A percentile compares a stretch with the other conserved stretches of the same genome.
phyloP scores from a whole-genome alignment of 2,113 vertebrate species.

The Neolamprologus cancellatus region DNA sequence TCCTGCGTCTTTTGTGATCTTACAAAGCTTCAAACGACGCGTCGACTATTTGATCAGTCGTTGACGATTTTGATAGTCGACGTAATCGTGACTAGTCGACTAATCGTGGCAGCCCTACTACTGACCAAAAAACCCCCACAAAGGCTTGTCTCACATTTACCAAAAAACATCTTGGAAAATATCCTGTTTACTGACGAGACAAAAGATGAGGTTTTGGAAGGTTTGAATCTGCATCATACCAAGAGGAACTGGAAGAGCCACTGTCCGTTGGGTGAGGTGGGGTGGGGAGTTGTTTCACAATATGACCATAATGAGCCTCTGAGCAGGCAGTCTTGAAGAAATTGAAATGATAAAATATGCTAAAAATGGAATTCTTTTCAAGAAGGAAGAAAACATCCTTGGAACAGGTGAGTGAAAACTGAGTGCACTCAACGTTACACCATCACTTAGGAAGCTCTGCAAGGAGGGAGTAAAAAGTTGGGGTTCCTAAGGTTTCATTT shows the following conservation, averaged over 20 bases:
- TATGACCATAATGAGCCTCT: accelerated
- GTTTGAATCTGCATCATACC: neutral
- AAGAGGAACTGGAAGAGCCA: neutral
- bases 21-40: too few species aligned
- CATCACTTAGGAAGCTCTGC: neutral
- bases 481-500: neutral
- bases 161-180: neutral
- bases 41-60: accelerated
- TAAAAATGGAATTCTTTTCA: neutral
- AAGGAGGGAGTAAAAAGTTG: neutral
- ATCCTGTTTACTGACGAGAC: neutral
- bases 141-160: neutral
- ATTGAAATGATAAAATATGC: accelerated
- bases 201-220: neutral
- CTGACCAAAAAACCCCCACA: accelerated
- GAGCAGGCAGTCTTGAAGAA: neutral
- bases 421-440: neutral
- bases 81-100: too few species aligned
- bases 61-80: accelerated
- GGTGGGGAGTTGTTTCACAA: neutral
- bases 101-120: too few species aligned
- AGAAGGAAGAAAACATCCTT: accelerated
- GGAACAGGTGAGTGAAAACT: neutral
- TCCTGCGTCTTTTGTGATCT: too few species aligned
- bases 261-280: neutral